Conservation (phyloP, 2,888 invertebrate species). For the Sialis fuliginosa region DNA sequence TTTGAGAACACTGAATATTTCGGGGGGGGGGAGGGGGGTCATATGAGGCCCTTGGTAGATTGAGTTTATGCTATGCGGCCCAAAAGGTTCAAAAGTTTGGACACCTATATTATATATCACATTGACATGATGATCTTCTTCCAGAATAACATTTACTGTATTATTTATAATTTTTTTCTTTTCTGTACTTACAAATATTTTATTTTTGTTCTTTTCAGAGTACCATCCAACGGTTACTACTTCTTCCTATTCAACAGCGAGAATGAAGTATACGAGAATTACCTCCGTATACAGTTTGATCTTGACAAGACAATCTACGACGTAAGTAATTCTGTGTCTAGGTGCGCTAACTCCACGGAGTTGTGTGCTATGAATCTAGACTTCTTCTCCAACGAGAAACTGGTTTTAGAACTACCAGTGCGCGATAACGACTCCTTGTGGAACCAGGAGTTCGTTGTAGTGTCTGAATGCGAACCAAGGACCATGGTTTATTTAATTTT, state of each 20-base stretch:
- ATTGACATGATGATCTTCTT: no score
- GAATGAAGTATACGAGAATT: conserved; percentile 57
- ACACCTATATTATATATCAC: no score
- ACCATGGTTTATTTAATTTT: conserved; percentile 50
- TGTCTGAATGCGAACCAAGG: conserved; percentile 57
- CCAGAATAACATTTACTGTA: no score
- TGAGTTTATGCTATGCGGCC: no score
- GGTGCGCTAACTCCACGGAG: conserved; percentile 43
- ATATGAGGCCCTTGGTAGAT: no score
- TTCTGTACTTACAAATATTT: no score
- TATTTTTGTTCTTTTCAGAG: conserved; percentile 25
- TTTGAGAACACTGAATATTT: no score
- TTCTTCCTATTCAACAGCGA: conserved; percentile 72
- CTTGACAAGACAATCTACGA: conserved; percentile 55
- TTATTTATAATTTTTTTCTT: no score
- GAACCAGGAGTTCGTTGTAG: conserved; percentile 56
- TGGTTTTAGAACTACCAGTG: conserved; percentile 50
- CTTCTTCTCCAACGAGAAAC: conserved; percentile 51
- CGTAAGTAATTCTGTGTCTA: conserved; percentile 37
- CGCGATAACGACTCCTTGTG: conserved; percentile 44
- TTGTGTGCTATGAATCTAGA: conserved; percentile 44
- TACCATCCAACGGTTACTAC: conserved; percentile 60
- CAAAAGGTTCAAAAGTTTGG: no score
- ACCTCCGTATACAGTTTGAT: conserved; percentile 47
- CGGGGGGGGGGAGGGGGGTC: no score